These are phyloP conservation scores for Tetropium fuscum DNA, from an alignment of 2,888 invertebrate species.

Conservation along the genomic window DNA sequence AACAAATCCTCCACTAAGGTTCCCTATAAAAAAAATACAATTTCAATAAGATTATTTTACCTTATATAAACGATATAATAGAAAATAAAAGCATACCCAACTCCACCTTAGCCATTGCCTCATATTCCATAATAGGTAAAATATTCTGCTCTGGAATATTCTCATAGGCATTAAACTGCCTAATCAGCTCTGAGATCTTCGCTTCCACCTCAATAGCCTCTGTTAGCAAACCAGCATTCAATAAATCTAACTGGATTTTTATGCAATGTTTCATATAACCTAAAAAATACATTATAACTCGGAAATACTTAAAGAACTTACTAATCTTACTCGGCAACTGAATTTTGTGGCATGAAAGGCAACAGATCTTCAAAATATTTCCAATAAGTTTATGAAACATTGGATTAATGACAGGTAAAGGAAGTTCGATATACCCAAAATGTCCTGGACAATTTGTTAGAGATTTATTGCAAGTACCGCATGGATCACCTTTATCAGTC, in stretches of 20 bases:
- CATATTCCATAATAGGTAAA: slow-evolving; percentile 54
- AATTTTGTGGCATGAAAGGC: slow-evolving; percentile 77
- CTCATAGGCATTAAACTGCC: slow-evolving; percentile 47
- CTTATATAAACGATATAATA: not conserved
- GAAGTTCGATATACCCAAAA: slow-evolving; percentile 93
- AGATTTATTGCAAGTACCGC: slow-evolving; percentile 82
- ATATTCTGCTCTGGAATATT: slow-evolving; percentile 52
- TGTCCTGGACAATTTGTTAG: slow-evolving; percentile 87
- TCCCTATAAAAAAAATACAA: slow-evolving; percentile 41
- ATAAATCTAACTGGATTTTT: slow-evolving; percentile 75
- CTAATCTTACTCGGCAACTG: slow-evolving; percentile 71
- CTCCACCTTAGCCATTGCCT: slow-evolving; percentile 43
- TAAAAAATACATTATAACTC: slow-evolving; percentile 46
- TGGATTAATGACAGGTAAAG: slow-evolving; percentile 91
- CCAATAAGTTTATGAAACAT: slow-evolving; percentile 83
- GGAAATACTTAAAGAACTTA: slow-evolving; percentile 4
- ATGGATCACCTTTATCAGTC: slow-evolving; percentile 76
- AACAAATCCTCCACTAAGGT: slow-evolving; percentile 37
- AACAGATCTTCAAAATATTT: slow-evolving; percentile 76
- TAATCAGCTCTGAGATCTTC: slow-evolving; percentile 48
- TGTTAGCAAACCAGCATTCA: slow-evolving; percentile 80
- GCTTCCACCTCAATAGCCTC: slow-evolving; percentile 75
- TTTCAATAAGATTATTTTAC: not conserved
- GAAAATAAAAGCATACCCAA: slow-evolving; percentile 35
- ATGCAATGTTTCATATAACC: slow-evolving; percentile 64